Evolutionary conservation across 1,140 invertebrate genomes (phyloP).

Genomic region (Archivesica marissinica): DNA sequence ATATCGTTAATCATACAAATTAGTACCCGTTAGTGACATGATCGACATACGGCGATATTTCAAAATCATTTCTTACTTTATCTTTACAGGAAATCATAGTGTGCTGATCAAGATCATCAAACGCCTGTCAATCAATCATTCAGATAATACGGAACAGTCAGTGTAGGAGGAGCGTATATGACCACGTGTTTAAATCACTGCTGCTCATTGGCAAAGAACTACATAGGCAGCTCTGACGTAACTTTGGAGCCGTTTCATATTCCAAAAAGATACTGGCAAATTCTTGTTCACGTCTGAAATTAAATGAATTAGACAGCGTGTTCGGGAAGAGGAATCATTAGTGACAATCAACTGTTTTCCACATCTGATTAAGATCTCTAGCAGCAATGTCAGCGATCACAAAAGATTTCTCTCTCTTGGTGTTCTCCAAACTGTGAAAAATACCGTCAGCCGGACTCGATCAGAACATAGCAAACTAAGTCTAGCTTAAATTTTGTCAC

Average conservation of each 20-base stretch:
- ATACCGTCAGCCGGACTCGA: not conserved
- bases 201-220: not conserved
- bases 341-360: slow-evolving; percentile 3
- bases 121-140: slow-evolving; percentile 43
- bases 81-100: slow-evolving; percentile 44
- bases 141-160: slow-evolving; percentile 18
- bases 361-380: slow-evolving; percentile 5
- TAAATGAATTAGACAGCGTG: slow-evolving; percentile 24
- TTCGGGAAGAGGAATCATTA: slow-evolving; percentile 35
- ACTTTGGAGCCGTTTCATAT: slow-evolving; percentile 26
- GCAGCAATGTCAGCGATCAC: not conserved
- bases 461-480: not conserved
- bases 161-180: slow-evolving; percentile 7
- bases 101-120: slow-evolving; percentile 39
- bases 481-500: not conserved
- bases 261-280: slow-evolving; percentile 15
- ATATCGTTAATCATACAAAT: slow-evolving; percentile 39
- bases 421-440: not conserved
- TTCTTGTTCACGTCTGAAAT: slow-evolving; percentile 28
- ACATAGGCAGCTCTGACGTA: slow-evolving; percentile 28
- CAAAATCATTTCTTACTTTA: slow-evolving; percentile 50
- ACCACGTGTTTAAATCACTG: slow-evolving; percentile 11
- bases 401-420: not conserved
- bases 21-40: not conserved
- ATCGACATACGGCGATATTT: slow-evolving; percentile 40